Evolutionary conservation across 2,888 invertebrate genomes (phyloP).

Genomic region (Catocala nupta): DNA sequence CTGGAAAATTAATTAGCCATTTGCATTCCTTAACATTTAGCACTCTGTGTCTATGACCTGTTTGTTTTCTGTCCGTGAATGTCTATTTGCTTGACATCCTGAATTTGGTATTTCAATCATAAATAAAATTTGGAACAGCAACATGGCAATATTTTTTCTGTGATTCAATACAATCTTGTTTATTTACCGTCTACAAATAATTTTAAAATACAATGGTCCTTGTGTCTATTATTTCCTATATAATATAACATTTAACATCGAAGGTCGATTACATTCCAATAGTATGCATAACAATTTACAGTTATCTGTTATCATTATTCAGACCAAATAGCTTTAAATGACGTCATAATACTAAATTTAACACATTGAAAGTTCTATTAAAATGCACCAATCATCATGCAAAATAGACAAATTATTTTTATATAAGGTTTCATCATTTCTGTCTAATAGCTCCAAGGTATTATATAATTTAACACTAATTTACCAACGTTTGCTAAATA

Average conservation of each 20-base stretch:
- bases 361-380: background rate
- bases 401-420: conserved; percentile 16
- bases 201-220: conserved; percentile 13
- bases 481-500: background rate
- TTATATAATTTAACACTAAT: background rate
- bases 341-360: conserved; percentile 1
- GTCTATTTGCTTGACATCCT: too few species aligned
- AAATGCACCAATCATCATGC: conserved; percentile 17
- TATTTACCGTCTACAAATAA: background rate
- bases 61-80: too few species aligned
- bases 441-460: conserved; percentile 3
- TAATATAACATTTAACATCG: conserved; percentile 22
- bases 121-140: too few species aligned
- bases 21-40: too few species aligned
- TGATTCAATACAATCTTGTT: too few species aligned
- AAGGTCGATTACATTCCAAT: conserved; percentile 31
- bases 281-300: background rate
- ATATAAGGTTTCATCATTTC: conserved; percentile 2
- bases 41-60: too few species aligned
- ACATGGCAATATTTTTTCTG: too few species aligned
- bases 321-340: conserved; percentile 2
- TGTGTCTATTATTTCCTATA: conserved; percentile 32
- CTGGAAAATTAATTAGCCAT: too few species aligned
- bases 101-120: too few species aligned
- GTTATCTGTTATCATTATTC: conserved; percentile 13